A percentile compares a stretch with the other conserved stretches of the same genome.
phyloP scores from a whole-genome alignment of 1,140 invertebrate species.

The Cydia pomonella region DNA sequence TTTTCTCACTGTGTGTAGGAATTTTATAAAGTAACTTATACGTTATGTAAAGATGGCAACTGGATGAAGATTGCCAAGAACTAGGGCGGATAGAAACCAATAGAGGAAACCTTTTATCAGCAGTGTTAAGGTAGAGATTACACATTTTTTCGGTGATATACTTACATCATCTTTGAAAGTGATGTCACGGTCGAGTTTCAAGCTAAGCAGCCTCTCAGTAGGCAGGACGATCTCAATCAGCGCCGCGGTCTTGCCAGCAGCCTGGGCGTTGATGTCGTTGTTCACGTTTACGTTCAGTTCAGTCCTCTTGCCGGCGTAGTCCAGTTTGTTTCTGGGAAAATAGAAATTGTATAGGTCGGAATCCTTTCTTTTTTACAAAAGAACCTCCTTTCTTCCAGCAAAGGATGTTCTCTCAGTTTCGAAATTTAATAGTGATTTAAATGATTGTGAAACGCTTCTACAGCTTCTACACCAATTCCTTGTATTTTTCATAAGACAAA shows the following conservation, averaged over 20 bases:
- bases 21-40: no score
- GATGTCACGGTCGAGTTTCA: constrained; percentile 76
- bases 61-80: no score
- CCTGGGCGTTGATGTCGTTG: constrained; percentile 65
- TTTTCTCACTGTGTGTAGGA: neutral
- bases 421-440: no score
- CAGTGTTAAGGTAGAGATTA: neutral
- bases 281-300: constrained; percentile 80
- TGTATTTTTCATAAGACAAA: neutral
- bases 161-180: constrained; percentile 75
- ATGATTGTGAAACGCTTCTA: neutral
- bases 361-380: no score
- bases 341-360: neutral
- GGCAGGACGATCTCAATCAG: constrained; percentile 82
- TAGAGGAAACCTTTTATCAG: no score
- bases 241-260: constrained; percentile 70
- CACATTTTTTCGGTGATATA: constrained; percentile 33
- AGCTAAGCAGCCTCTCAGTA: constrained; percentile 78
- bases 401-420: no score
- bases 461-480: neutral
- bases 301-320: constrained; percentile 78
- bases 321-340: constrained; percentile 79
- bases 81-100: neutral
- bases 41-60: no score
- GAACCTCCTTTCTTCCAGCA: no score